Evolutionary conservation across 2,797 vertebrate species (phyloP), one percentile per base, ranked within the genome.

Genomic region (Lepilemur septentrionalis): DNA sequence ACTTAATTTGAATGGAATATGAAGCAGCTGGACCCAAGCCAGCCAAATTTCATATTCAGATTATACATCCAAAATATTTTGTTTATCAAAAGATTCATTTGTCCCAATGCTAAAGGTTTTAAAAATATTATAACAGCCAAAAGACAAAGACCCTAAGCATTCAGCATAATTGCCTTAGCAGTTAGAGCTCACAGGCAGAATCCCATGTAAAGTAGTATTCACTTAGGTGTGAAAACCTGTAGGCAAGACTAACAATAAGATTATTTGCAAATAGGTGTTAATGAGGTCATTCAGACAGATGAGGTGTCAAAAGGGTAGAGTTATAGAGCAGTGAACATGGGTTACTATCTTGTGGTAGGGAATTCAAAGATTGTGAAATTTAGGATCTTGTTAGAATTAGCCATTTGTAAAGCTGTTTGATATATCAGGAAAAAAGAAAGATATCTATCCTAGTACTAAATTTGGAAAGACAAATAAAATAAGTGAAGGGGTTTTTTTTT

Each of bases 211-310:
- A 95, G 81, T 0, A 88, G 79, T 70, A 70, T 88, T 82, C 18
- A 41, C 8, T 78, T 86, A 89, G 52, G 67, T 87, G 59, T 93
- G 88, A 97, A 93, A 94, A 95, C n/a, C 70, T 95, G 81, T 73
- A 85, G 83, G 67, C 78, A 86, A 91, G 81, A 65, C 35, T 82
- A 84, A 85, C 76, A 96, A 67, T 70, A 83, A 80, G 22, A 76
- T 80, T 78, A 87, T 81, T 57, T 88, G 46, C 25, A 94, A 80
- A 76, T 61, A 93, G 35, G 72, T 89, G 78, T 73, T 95, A 95
- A 94, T 70, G 52, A 97, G 65, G 43, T 81, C 57, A 76, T 72
- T 95, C 76, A 88, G 80, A 63, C 86, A 97, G 95, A 93, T 82
- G 75, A 91, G 70, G 55, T 81, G 59, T 90, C 93, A 90, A n/a